These are phyloP conservation scores for Calcarius lapponicus DNA, from an alignment of 2,797 vertebrate genomes.

Conservation along the genomic window DNA sequence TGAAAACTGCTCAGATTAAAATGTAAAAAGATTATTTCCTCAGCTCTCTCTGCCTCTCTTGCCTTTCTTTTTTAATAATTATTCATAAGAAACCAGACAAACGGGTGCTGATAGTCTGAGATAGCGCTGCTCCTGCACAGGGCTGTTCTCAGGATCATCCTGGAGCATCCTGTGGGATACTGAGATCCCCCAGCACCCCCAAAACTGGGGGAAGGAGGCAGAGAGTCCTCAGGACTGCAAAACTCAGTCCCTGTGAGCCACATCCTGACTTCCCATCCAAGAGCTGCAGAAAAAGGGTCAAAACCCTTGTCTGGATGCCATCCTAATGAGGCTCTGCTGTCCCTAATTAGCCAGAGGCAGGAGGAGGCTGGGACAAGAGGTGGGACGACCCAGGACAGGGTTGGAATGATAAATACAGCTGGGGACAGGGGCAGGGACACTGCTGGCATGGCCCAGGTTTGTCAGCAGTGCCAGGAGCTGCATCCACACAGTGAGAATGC, in stretches of 20 bases:
- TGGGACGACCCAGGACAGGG: not conserved
- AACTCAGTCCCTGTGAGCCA: not conserved
- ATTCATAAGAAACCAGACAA: constrained; percentile 60
- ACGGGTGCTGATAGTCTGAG: not conserved
- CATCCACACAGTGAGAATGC: rapidly evolving
- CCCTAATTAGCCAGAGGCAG: constrained; percentile 11
- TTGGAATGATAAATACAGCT: not conserved
- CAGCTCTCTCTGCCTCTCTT: constrained; percentile 45
- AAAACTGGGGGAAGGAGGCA: not conserved
- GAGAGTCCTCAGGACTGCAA: not conserved
- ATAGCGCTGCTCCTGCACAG: not conserved
- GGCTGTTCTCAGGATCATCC: not conserved
- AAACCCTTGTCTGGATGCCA: not conserved
- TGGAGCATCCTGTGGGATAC: not conserved
- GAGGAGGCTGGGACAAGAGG: not conserved
- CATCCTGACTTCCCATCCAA: not conserved
- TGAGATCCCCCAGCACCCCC: not conserved
- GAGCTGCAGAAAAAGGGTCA: not conserved
- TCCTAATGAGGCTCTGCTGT: constrained; percentile 27
- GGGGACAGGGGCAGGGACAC: not conserved
- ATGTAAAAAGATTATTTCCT: constrained; percentile 78
- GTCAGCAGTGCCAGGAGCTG: not conserved
- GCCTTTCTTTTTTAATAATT: constrained; percentile 54
- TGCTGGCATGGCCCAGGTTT: not conserved
- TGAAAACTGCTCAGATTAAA: constrained; percentile 78